Conservation (phyloP, 2,797 vertebrate species). For the Hemitrygon akajei region DNA sequence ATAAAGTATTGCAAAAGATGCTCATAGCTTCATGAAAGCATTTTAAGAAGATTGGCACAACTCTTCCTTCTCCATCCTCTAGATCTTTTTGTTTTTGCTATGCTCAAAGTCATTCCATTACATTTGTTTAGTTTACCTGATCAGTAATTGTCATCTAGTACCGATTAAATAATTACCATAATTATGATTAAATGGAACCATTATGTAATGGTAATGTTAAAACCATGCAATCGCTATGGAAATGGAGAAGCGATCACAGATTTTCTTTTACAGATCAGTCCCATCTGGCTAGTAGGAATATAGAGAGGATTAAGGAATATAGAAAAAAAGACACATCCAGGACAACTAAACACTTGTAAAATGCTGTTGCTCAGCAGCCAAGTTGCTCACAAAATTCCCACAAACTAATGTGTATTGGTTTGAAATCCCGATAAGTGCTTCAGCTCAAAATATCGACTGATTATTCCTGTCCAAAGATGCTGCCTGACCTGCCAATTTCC, state of each 20-base stretch:
- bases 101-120: not conserved
- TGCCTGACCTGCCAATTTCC: too few relatives aligned
- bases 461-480: too few relatives aligned
- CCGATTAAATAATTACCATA: not conserved
- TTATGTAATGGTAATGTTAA: not conserved
- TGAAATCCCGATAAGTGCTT: too few relatives aligned
- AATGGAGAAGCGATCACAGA: not conserved
- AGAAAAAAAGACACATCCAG: not conserved
- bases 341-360: not conserved
- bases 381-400: not conserved
- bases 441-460: too few relatives aligned
- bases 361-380: not conserved
- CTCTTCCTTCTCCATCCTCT: not conserved
- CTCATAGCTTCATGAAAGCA: not conserved
- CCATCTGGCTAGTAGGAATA: not conserved
- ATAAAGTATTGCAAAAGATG: not conserved
- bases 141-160: not conserved
- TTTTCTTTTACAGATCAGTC: not conserved
- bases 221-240: not conserved
- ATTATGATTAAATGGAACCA: not conserved
- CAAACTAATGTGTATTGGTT: not conserved
- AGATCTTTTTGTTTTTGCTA: not conserved
- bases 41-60: not conserved
- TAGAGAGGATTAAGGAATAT: not conserved
- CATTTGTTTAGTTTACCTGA: not conserved